phyloP scores from a whole-genome alignment of 2,113 vertebrate genomes.

The Suncus etruscus region DNA sequence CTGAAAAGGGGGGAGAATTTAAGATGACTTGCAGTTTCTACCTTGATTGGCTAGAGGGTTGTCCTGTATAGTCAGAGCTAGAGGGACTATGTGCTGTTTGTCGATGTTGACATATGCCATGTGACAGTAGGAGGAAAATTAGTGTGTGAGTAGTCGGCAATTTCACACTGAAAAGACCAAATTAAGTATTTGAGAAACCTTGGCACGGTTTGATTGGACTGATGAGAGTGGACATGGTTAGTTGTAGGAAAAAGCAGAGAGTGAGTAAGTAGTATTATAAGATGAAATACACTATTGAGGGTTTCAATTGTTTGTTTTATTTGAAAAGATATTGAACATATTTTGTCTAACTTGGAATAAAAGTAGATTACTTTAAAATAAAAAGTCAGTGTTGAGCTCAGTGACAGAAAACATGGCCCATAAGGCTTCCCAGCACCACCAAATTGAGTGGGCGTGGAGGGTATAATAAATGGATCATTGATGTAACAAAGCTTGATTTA shows the following conservation, averaged over 20 bases:
- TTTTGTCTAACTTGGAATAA: neutral
- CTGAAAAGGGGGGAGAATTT: neutral
- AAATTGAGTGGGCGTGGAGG: no score
- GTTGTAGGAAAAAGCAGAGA: neutral
- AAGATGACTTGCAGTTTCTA: neutral
- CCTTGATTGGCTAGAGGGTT: neutral
- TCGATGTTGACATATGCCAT: neutral
- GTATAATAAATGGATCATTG: no score
- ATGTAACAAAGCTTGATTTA: no score
- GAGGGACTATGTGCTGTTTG: neutral
- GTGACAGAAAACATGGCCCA: no score
- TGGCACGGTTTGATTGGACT: neutral
- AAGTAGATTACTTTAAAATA: constrained; percentile 19
- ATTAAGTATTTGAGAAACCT: neutral
- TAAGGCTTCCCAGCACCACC: no score
- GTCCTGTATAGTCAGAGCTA: neutral
- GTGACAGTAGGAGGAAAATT: neutral
- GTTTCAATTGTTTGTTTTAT: neutral
- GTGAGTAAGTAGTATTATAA: neutral
- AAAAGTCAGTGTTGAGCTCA: neutral
- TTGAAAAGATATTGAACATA: neutral
- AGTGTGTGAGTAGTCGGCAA: neutral
- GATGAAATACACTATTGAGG: neutral
- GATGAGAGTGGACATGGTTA: neutral
- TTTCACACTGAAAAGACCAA: neutral